Evolutionary conservation across 1,140 invertebrate genomes (phyloP), one percentile per base, ranked within the genome.

Genomic region (Pseudomyrmex cubaensis): DNA sequence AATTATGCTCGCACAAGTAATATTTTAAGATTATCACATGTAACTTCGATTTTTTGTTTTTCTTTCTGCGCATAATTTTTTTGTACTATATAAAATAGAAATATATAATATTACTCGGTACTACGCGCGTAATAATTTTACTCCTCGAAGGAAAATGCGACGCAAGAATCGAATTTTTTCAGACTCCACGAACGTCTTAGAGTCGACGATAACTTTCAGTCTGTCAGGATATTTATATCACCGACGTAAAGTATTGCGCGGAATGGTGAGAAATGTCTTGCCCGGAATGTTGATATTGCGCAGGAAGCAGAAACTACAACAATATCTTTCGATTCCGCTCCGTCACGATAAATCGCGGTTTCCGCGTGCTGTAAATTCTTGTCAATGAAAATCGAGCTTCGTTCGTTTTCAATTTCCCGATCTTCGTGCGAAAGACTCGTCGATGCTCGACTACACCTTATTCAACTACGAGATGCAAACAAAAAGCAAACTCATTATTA

Each of bases 301-400:
- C 54, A 70, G 76, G 66, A 80, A 80, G 76, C 76, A 70, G 66
- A 72, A 80, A 80, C 54, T 80, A 59, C 76, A 80, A 80, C 76
- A 78, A 78, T 78, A 80, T 80, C 76, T 80, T 80, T 80, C 76
- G 76, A 80, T 80, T 80, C 76, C 66, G 76, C 59, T 61, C 66
- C 66, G 66, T 72, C 76, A 66, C 76, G 66, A 80, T 80, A 80
- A 80, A 80, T 80, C 76, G 76, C 66, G 22, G 66, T 72, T 80
- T 61, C 66, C 44, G 44, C 66, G 44, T 72, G 76, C 54, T 80
- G 76, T 80, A 80, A 80, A 80, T 80, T 80, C 76, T 59, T 80
- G 76, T 80, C 76, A 80, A 80, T 80, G 66, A 80, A 80, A 80
- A 80, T 72, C 66, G 66, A 80, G 76, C 44, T 80, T 50, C 20